A percentile compares a stretch with the other conserved stretches of the same genome.
Conservation (phyloP, 2,797 vertebrate genomes). For the Sebastes steindachneri region DNA sequence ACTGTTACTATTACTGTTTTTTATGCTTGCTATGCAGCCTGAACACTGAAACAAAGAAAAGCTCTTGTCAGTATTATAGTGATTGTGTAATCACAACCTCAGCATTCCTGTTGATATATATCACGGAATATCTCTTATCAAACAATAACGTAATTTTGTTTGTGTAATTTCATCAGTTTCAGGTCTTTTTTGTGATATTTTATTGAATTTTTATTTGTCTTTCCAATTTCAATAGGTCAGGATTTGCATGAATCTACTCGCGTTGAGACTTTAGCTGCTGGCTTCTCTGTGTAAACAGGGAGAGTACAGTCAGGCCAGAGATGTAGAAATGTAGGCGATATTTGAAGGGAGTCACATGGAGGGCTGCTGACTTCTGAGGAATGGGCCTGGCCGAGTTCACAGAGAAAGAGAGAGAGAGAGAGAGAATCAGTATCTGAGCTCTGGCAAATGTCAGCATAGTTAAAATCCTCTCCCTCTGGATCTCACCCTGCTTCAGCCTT, state of each 20-base stretch:
- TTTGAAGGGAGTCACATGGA: slow-evolving; percentile 71
- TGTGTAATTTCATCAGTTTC: neutral
- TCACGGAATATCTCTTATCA: neutral
- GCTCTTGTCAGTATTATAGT: neutral
- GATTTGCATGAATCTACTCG: slow-evolving; percentile 12
- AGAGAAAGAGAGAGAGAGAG: slow-evolving; percentile 25
- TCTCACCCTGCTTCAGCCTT: slow-evolving; percentile 26
- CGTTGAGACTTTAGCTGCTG: neutral
- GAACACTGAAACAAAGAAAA: neutral
- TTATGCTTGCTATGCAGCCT: neutral
- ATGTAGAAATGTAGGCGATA: slow-evolving; percentile 56
- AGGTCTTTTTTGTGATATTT: neutral
- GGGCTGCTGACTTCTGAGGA: slow-evolving; percentile 69
- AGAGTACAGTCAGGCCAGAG: slow-evolving; percentile 16
- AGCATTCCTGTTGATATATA: neutral
- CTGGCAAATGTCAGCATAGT: slow-evolving; percentile 70
- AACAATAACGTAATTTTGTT: neutral
- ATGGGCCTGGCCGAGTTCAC: slow-evolving; percentile 54
- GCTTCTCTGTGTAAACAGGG: neutral
- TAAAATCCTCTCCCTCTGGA: slow-evolving; percentile 56
- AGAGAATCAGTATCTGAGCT: slow-evolving; percentile 54
- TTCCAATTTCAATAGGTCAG: neutral
- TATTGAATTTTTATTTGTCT: neutral
- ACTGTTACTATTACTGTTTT: neutral
- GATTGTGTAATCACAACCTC: neutral